Base-by-base conservation (phyloP, 2,797 vertebrate species). In the Hipposideros larvatus region DNA sequence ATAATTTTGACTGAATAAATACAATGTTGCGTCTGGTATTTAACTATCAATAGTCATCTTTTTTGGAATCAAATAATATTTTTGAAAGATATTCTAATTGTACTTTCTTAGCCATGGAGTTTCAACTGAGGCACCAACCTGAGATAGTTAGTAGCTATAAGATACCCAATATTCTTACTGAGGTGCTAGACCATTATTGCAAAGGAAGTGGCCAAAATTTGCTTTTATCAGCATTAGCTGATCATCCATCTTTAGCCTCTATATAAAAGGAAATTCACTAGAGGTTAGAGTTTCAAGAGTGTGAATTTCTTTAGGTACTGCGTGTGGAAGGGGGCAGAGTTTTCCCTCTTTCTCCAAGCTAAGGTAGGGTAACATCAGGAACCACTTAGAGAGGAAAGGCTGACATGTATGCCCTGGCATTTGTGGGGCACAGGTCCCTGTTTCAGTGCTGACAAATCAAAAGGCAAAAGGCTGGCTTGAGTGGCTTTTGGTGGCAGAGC, bases 121-220 rank as follows among this genome's bases (percentile, higher is more conserved):
- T 92, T 92, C 41, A 71, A 16, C 48, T 75, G 24, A 86, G 24
- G 19, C 31, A 80, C 19, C 5, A 63, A 61, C 11, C 22, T 66
- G n/a, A 96, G 73, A 59, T 91, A 87, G 77, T 82, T 37, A 91
- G 77, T 82, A 83, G 34, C 46, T 90, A 13, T 83, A 82, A 59
- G 13, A 5, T 57, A 61, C 3, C 13, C 26, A 84, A 13, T 74
- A 80, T 90, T 90, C 53, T 90, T 66, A 87, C 51, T 59, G 61
- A 83, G 31, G 37, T 83, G 19, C 46, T 77, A 71, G 4, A 55
- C 22, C 11, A 74, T 53, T 46, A n/a, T 71, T 89, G 26, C 46
- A 83, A 91, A 83, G 46, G 31, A 87, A 26, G 21, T 87, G 19
- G 31, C 24, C 65, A 43, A 82, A 82, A 43, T 77, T 48, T 77